Base-by-base conservation (phyloP, 2,888 invertebrate species). In the Serrognathus titanus region DNA sequence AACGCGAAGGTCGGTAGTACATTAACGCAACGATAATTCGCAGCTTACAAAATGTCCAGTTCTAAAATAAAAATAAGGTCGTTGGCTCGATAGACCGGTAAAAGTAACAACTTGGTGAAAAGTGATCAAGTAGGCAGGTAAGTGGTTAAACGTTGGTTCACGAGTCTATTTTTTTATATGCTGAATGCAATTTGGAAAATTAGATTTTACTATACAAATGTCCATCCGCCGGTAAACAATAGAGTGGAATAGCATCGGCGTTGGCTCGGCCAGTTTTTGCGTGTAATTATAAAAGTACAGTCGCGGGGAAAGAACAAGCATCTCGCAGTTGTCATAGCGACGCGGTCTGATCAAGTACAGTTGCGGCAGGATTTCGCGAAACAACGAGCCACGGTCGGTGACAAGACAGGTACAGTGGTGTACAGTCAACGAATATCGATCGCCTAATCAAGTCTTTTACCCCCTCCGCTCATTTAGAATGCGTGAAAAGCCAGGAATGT, bases 271-370 rank as follows among this genome's bases (percentile, higher is more conserved):
- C 74, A 75, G 73, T 76, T 76, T 76, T 75, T 74, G 73, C 73
- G 72, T 74, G 71, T 75, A 76, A 77, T 77, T 76, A 75, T 74
- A 75, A 76, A 75, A 75, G 75, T 77, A 76, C 76, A 75, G 75
- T 75, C 75, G 64, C 63, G 68, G 64, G 66, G 69, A 76, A 76
- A 75, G 72, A 71, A 64, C 70, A 69, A 68, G 71, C 72, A 71
- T 73, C 71, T 70, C 70, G 66, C 70, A 72, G 75, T 75, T 73
- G 74, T 74, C 74, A 75, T 75, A 72, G 73, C 73, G 73, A 75
- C 75, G 73, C 72, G 71, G 69, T 72, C 71, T 71, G 73, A 73
- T 73, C 71, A 66, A 66, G 74, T 74, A 73, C 73, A 72, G 75
- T 70, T 67, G 69, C 68, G 69, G 61, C 71, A 75, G 68, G 74